A percentile compares a stretch with the other conserved stretches of the same genome.
These are phyloP conservation scores for Argyrosomus regius DNA, from an alignment of 2,797 vertebrate genomes.

Conservation along the genomic window DNA sequence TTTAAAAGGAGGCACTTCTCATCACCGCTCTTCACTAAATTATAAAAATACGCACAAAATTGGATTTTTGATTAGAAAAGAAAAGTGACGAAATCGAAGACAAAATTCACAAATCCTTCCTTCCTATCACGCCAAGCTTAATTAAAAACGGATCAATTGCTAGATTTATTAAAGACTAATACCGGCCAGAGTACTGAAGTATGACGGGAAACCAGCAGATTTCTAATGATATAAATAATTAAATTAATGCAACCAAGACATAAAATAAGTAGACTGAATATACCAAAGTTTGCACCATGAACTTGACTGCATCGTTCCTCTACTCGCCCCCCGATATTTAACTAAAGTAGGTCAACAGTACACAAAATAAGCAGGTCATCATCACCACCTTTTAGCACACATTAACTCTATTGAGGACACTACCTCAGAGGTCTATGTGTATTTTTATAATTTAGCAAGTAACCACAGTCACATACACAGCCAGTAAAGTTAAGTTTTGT, in stretches of 20 bases:
- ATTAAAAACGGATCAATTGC: background rate
- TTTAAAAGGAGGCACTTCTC: constrained; percentile 55
- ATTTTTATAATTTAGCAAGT: background rate
- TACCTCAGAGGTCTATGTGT: background rate
- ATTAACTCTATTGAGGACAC: too few species aligned
- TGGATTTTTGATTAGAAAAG: background rate
- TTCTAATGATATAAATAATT: background rate
- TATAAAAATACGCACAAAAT: background rate
- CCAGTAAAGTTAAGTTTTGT: too few species aligned
- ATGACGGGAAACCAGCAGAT: background rate
- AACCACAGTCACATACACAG: background rate
- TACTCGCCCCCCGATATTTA: too few species aligned
- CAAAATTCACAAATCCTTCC: background rate
- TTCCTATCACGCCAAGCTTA: background rate
- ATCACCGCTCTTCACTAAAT: constrained; percentile 9
- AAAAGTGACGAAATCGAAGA: constrained; percentile 21
- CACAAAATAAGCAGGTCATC: too few species aligned
- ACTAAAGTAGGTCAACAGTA: too few species aligned
- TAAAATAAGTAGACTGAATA: background rate
- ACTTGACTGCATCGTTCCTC: background rate
- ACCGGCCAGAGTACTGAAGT: background rate
- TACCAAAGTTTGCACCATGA: background rate
- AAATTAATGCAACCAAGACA: background rate
- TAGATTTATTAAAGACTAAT: background rate
- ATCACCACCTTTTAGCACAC: too few species aligned